Conservation (phyloP, 2,888 invertebrate species). For the Vanessa cardui region DNA sequence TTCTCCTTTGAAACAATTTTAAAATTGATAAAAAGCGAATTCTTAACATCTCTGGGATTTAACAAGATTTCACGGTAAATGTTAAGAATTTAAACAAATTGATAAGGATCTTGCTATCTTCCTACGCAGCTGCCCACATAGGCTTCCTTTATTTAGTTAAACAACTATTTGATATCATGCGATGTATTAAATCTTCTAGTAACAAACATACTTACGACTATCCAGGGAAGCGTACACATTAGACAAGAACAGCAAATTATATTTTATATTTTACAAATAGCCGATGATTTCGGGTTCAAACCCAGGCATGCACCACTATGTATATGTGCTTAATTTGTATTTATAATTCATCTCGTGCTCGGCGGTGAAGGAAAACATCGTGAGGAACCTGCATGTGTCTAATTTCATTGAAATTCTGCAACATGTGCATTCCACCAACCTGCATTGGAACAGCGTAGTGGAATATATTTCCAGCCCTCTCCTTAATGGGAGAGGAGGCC, state of each 20-base stretch:
- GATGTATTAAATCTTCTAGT: constrained; percentile 29
- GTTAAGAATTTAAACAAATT: constrained; percentile 27
- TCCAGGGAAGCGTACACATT: not conserved
- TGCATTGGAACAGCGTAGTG: no score
- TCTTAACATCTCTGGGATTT: constrained; percentile 25
- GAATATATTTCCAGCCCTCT: no score
- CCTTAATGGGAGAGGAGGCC: no score
- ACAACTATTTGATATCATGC: constrained; percentile 37
- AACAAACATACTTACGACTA: not conserved
- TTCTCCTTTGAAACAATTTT: constrained; percentile 31
- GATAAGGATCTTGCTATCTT: constrained; percentile 37
- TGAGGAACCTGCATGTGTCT: no score
- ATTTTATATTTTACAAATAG: no score
- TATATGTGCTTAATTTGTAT: no score
- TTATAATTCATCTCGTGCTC: no score
- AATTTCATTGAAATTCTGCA: no score
- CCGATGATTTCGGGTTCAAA: no score
- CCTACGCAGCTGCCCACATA: constrained; percentile 36
- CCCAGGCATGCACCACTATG: no score
- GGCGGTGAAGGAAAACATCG: no score
- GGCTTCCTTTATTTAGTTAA: constrained; percentile 33
- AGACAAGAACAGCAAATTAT: not conserved
- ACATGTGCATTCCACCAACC: no score
- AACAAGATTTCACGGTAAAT: constrained; percentile 29
- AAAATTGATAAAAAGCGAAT: constrained; percentile 29